A percentile compares a stretch with the other conserved stretches of the same genome.
phyloP scores from a whole-genome alignment of 2,113 vertebrate genomes.

The Heterocephalus glaber region DNA sequence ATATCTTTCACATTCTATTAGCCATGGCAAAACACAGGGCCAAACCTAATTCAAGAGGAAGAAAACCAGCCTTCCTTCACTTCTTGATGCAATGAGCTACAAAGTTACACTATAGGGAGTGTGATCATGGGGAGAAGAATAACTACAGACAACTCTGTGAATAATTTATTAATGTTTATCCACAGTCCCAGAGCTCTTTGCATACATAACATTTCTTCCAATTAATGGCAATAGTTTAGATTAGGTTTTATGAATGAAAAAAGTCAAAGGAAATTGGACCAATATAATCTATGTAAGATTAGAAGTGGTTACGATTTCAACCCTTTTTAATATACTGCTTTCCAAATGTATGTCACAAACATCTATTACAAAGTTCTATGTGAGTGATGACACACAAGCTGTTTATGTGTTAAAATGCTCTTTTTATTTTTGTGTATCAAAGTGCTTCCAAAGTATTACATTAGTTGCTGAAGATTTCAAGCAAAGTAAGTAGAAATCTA shows the following conservation, averaged over 20 bases:
- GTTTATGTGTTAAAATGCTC: not conserved
- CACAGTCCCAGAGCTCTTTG: not conserved
- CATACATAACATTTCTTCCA: not conserved
- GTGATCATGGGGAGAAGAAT: rapidly evolving
- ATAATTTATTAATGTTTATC: not conserved
- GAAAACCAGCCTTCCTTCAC: not conserved
- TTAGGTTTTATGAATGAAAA: not conserved
- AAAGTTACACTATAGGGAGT: not conserved
- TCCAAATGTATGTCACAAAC: not conserved
- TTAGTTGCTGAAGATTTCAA: not conserved
- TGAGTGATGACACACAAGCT: not conserved
- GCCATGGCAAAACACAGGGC: not conserved
- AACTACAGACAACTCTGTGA: not conserved
- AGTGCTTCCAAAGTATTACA: not conserved
- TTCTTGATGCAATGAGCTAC: not conserved
- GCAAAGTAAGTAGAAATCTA: not conserved
- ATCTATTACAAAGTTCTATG: not conserved
- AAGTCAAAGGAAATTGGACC: not conserved
- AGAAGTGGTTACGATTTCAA: not conserved
- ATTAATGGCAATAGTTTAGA: not conserved
- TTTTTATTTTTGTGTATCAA: not conserved
- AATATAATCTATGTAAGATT: not conserved
- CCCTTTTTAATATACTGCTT: not conserved
- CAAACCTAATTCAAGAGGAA: not conserved
- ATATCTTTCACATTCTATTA: not conserved